Percentiles rank a stretch among this genome's conserved stretches.
Evolutionary conservation across 1,140 invertebrate genomes (phyloP).

Genomic region (Diorhabda elongata): DNA sequence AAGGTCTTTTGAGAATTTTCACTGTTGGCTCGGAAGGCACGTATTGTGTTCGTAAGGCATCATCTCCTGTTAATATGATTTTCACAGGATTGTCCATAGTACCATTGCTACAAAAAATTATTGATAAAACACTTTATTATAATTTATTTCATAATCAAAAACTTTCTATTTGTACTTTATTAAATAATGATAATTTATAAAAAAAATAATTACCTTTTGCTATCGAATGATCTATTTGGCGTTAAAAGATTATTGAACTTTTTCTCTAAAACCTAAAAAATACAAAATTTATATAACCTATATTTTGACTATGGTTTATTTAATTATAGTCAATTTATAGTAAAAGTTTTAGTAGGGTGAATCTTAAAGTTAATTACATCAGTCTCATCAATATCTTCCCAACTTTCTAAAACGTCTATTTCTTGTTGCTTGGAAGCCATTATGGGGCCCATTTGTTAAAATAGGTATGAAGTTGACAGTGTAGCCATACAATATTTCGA

Average conservation of each 20-base stretch:
- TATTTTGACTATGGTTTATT: background rate
- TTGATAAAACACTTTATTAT: conserved; percentile 9
- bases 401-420: conserved; percentile 44
- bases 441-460: conserved; percentile 27
- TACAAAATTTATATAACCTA: conserved; percentile 14
- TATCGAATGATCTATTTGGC: conserved; percentile 35
- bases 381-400: conserved; percentile 47
- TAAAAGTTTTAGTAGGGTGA: background rate
- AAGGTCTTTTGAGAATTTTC: conserved; percentile 76
- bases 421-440: conserved; percentile 47
- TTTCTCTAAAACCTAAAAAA: conserved; percentile 44
- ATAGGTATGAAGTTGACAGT: background rate
- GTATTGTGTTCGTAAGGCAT: conserved; percentile 46
- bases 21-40: conserved; percentile 70
- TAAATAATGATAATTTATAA: background rate
- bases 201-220: conserved; percentile 32
- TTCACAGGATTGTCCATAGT: conserved; percentile 37
- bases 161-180: background rate
- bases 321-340: conserved; percentile 12
- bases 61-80: conserved; percentile 44
- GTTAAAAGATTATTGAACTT: conserved; percentile 43
- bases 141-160: background rate
- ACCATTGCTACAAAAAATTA: conserved; percentile 33
- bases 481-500: background rate
- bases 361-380: conserved; percentile 39